Evolutionary conservation across 1,140 invertebrate genomes (phyloP), one percentile per base, ranked within the genome.

Genomic region (Eueides isabella): DNA sequence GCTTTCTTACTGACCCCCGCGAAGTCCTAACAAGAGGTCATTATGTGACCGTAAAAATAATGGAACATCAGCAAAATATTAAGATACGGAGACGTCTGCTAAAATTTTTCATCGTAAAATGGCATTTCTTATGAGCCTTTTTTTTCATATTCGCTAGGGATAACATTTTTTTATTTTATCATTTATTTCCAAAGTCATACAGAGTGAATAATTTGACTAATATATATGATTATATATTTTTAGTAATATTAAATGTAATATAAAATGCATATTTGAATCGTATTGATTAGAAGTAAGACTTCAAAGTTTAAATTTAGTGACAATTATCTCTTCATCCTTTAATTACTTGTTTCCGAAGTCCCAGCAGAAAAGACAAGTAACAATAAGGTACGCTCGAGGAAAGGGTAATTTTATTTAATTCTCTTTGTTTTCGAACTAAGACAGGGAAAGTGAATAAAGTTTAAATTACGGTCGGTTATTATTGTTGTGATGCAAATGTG

Each of bases 21-120:
- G 76, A 74, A 55, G 55, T 70, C 23, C 55, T 67, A 70, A 77
- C 35, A 71, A 70, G 55, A 77, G 76, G 71, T 74, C 72, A 74
- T 74, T 77, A 75, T 67, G 72, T 44, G 68, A 67, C 61, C 77
- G 66, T 75, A 78, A 75, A 78, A 75, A 69, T 78, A 75, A 78
- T 72, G 73, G 77, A 70, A 19, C 67, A 61, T 69, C 67, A 69
- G 67, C 67, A 61, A 69, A 61, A 69, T 69, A 70, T 70, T 70
- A 63, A 63, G 61, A 63, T 30, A 70, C 61, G 55, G 33, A 63
- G 55, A 70, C 35, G 68, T 38, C 7, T 70, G 55, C 67, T 61
- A 19, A 63, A 33, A 70, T 63, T 61, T n/a, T 61, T 35, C 23
- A 48, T 61, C 30, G 55, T 69, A 61, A 69, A 69, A 69, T 61